These are phyloP conservation scores for Psilopogon haemacephalus DNA, from an alignment of 2,113 vertebrate genomes.

Conservation along the genomic window DNA sequence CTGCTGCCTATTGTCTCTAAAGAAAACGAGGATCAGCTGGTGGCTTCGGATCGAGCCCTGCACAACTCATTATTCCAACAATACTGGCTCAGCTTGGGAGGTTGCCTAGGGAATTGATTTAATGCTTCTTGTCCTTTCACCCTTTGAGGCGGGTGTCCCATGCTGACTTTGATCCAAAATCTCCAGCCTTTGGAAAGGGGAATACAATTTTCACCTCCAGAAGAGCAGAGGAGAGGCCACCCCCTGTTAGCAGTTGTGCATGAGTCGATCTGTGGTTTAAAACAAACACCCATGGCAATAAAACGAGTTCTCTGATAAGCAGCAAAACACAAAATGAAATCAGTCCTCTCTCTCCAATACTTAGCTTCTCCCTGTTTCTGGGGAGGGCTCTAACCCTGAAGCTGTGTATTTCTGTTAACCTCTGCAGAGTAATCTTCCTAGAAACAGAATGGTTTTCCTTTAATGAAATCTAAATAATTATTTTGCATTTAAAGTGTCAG, in stretches of 20 bases:
- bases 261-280: not conserved
- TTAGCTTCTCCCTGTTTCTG: not conserved
- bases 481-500: not conserved
- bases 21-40: constrained; percentile 67
- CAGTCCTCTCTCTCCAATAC: not conserved
- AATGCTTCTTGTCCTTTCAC: constrained; percentile 51
- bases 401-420: not conserved
- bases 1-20: constrained; percentile 57
- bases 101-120: constrained; percentile 65
- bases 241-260: not conserved
- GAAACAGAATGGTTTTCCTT: not conserved
- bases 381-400: not conserved
- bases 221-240: not conserved
- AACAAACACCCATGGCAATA: not conserved
- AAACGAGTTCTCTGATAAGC: not conserved
- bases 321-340: not conserved
- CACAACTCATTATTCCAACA: constrained; percentile 73
- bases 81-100: constrained; percentile 57
- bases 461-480: not conserved
- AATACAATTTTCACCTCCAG: not conserved
- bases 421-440: not conserved
- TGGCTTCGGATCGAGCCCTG: constrained; percentile 56
- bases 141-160: constrained; percentile 27
- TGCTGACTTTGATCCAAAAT: constrained; percentile 57
- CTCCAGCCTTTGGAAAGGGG: not conserved